phyloP scores from a whole-genome alignment of 2,797 vertebrate genomes.

The Denticeps clupeoides region DNA sequence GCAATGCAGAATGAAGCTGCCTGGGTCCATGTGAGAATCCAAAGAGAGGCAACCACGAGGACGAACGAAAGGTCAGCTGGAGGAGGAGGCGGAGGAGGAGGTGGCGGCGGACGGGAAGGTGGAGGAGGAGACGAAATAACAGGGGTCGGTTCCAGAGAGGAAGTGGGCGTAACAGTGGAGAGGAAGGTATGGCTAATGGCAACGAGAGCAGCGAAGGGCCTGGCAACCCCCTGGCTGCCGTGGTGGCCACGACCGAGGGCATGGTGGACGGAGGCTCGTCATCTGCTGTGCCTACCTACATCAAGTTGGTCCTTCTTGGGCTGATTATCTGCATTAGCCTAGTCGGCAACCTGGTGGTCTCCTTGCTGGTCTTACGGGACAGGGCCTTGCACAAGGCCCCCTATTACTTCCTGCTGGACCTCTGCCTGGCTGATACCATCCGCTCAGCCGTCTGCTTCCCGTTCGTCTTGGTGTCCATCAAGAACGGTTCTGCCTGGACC shows the following conservation, averaged over 20 bases:
- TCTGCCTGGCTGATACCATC: conserved; percentile 78
- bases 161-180: conserved; percentile 15
- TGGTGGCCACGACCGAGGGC: conserved; percentile 43
- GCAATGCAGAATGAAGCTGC: conserved; percentile 47
- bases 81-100: conserved; percentile 39
- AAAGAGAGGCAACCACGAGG: conserved; percentile 52
- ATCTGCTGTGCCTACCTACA: conserved; percentile 64
- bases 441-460: conserved; percentile 82
- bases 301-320: conserved; percentile 75
- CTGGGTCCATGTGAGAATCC: conserved; percentile 44
- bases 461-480: conserved; percentile 78
- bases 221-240: conserved; percentile 45
- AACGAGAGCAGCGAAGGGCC: conserved; percentile 56
- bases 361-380: conserved; percentile 73
- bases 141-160: conserved; percentile 22
- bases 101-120: conserved; percentile 16
- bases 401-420: conserved; percentile 80
- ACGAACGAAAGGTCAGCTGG: conserved; percentile 40
- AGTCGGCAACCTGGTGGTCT: conserved; percentile 73
- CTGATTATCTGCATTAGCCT: conserved; percentile 80
- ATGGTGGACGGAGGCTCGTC: conserved; percentile 45
- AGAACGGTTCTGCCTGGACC: conserved; percentile 80
- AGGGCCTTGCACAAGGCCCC: conserved; percentile 76
- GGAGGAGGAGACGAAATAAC: conserved; percentile 28
- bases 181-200: conserved; percentile 51